Conservation (phyloP, 1,140 invertebrate species). For the Coptotermes formosanus region DNA sequence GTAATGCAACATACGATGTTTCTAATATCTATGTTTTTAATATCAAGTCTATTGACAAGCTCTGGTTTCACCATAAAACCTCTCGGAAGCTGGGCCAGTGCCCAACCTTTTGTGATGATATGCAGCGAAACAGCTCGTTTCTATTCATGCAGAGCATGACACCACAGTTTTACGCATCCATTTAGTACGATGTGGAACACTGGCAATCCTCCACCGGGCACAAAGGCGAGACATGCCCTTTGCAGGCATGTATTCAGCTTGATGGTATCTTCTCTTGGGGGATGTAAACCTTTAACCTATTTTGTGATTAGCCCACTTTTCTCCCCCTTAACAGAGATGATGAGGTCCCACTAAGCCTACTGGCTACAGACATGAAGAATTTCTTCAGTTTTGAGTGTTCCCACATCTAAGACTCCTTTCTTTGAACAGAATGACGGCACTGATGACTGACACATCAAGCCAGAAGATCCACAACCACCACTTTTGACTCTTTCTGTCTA, state of each 20-base stretch:
- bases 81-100: too few relatives aligned
- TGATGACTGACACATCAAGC: constrained; percentile 29
- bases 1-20: too few relatives aligned
- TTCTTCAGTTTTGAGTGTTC: constrained; percentile 1
- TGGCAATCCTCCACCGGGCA: constrained; percentile 19
- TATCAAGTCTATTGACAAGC: too few relatives aligned
- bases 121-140: neutral
- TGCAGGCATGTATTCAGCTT: constrained; percentile 20
- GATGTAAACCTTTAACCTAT: neutral
- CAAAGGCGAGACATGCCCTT: neutral
- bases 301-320: neutral
- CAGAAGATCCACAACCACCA: constrained; percentile 32
- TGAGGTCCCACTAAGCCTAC: neutral
- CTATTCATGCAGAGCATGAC: constrained; percentile 8
- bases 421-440: constrained; percentile 26
- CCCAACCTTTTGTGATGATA: too few relatives aligned
- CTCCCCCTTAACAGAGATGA: neutral
- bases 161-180: constrained; percentile 26
- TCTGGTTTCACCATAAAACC: too few relatives aligned
- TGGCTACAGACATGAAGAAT: constrained; percentile 24
- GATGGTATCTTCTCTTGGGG: neutral
- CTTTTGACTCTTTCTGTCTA: constrained; percentile 28
- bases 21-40: too few relatives aligned
- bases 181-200: neutral
- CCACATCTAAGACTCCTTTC: neutral